Evolutionary conservation across 2,113 vertebrate genomes (phyloP).

Genomic region (Melanotaenia duboulayi): DNA sequence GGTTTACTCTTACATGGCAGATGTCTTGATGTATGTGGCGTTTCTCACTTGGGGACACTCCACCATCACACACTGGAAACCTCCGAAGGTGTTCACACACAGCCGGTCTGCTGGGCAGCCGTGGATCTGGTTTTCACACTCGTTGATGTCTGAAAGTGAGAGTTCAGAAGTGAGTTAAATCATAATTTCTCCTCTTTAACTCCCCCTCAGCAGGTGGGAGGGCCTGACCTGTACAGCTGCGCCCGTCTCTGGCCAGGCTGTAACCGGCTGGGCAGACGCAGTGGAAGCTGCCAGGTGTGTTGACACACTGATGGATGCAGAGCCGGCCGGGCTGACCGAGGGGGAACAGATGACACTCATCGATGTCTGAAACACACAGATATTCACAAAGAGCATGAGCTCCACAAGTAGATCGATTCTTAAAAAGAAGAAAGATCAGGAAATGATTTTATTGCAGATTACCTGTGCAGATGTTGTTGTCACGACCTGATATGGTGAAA

Average conservation of each 20-base stretch:
- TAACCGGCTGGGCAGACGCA: slow-evolving; percentile 87
- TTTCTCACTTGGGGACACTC: slow-evolving; percentile 83
- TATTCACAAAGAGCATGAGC: no score
- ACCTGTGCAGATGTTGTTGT: slow-evolving; percentile 86
- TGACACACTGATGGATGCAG: slow-evolving; percentile 86
- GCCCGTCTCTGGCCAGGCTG: slow-evolving; percentile 74
- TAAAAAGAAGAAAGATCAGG: no score
- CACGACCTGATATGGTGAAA: slow-evolving; percentile 82
- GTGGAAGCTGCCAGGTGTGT: slow-evolving; percentile 87
- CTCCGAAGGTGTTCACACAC: slow-evolving; percentile 87
- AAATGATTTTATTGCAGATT: background rate
- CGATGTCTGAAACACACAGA: slow-evolving; percentile 78
- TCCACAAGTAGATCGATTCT: no score
- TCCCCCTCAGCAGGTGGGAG: accelerated
- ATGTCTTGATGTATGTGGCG: slow-evolving; percentile 88
- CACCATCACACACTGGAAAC: slow-evolving; percentile 82
- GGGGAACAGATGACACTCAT: slow-evolving; percentile 87
- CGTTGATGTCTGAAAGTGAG: slow-evolving; percentile 80
- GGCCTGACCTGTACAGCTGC: slow-evolving; percentile 83
- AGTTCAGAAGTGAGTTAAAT: background rate
- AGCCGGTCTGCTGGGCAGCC: slow-evolving; percentile 81
- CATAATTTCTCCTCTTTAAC: no score
- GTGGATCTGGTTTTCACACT: slow-evolving; percentile 81
- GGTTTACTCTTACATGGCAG: slow-evolving; percentile 80
- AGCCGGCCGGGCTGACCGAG: slow-evolving; percentile 75